Base-by-base conservation (phyloP, 2,888 invertebrate species). In the Calameuta pallipes region DNA sequence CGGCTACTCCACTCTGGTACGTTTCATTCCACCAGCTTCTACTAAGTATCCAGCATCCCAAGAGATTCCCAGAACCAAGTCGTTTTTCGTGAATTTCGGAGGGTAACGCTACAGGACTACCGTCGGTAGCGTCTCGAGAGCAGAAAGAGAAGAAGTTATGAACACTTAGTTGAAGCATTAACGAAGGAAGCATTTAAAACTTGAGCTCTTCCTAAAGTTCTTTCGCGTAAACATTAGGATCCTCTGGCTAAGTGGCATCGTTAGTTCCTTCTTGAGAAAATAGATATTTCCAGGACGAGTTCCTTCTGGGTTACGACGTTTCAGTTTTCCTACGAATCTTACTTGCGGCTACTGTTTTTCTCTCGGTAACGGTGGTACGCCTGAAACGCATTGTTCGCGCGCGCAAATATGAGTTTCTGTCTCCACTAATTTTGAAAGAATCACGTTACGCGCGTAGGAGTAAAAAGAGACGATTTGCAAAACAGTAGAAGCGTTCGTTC, bases 141-240 rank as follows among this genome's bases (percentile, higher is more conserved):
- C 69, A 78, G 37, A 36, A 78, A 83, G 82, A 80, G 79, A 79
- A 82, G 80, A 85, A 88, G 82, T 89, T 87, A 83, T 82, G 83
- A 85, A 82, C 84, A 83, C 81, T 87, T 84, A 82, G 83, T 83
- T 85, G 83, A 84, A 81, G 85, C 86, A 87, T 87, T 89, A 88
- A 88, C 87, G 85, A 87, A 87, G 84, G 82, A 85, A 86, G 81
- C 81, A 82, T 83, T 84, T 84, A 84, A 83, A 83, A 84, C 81
- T 84, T 81, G 79, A 80, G 81, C 83, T 83, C 78, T 79, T 75
- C 79, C 79, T 82, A 80, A 89, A 88, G 82, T 87, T 88, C 85
- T 82, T 81, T 82, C 84, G 84, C 86, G 84, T 88, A 87, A 87
- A 89, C 87, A 87, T 87, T 88, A 88, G 86, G 86, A 80, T 82